Evolutionary conservation across 2,888 invertebrate genomes (phyloP).

Genomic region (Dyspetes luteomarginatus): DNA sequence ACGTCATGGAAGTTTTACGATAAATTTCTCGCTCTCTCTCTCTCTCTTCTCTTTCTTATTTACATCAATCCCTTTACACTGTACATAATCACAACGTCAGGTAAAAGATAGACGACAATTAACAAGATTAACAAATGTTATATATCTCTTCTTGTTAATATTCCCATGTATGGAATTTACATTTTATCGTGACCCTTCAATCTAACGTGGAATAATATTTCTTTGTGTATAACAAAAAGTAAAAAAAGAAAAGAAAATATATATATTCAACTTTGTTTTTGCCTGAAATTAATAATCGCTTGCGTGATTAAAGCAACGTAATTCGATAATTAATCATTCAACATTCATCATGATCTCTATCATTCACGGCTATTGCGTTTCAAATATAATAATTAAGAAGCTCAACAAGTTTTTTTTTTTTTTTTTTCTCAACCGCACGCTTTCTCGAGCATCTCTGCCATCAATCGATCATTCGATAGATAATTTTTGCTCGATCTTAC

Average conservation of each 20-base stretch:
- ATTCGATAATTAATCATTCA: constrained; percentile 15
- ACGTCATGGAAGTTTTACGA: constrained; percentile 68
- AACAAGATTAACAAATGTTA: constrained; percentile 26
- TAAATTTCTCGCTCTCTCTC: constrained; percentile 54
- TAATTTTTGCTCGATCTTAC: too few species aligned
- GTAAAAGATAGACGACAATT: constrained; percentile 52
- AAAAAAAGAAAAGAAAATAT: constrained; percentile 12
- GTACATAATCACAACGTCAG: constrained; percentile 71
- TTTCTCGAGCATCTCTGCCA: too few species aligned
- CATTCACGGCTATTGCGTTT: not conserved
- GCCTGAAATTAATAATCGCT: constrained; percentile 32
- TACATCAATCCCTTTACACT: constrained; percentile 78
- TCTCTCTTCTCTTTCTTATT: constrained; percentile 69
- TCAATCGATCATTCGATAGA: too few species aligned
- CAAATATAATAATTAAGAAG: constrained; percentile 9
- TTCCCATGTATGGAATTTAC: constrained; percentile 11
- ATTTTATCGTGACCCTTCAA: constrained; percentile 13
- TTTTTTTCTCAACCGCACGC: too few species aligned
- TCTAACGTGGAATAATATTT: constrained; percentile 32
- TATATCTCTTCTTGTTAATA: constrained; percentile 18
- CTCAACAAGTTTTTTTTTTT: not conserved
- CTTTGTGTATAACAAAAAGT: constrained; percentile 26
- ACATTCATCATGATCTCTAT: constrained; percentile 27
- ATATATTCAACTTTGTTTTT: constrained; percentile 42
- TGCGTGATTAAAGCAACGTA: not conserved